Evolutionary conservation across 2,888 invertebrate genomes (phyloP), one percentile per base, ranked within the genome.

Genomic region (Globia sparganii): DNA sequence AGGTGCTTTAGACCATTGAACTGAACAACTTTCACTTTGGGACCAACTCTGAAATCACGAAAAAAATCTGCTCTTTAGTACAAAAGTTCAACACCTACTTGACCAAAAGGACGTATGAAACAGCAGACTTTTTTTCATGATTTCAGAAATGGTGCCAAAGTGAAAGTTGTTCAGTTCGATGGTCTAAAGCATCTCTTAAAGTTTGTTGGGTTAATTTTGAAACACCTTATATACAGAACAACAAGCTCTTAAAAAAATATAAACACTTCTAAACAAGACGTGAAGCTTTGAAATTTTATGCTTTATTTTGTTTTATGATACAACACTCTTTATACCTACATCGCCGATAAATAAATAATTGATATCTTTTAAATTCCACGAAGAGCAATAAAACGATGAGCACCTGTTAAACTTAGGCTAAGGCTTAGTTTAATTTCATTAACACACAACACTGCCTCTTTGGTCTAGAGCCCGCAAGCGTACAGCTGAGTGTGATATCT

Each of bases 211-310:
- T n/a, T n/a, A n/a, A n/a, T n/a, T n/a, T n/a, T n/a, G n/a, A n/a
- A n/a, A n/a, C n/a, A n/a, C n/a, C n/a, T n/a, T n/a, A n/a, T n/a
- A 49, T 59, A 74, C 40, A 59, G 34, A 81, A 65, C 43, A 74
- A 78, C 73, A 78, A 64, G n/a, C 31, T 53, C 74, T 73, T 73
- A 25, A 61, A 15, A 9, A 6, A 6, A 1, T 6, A 34, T 28
- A 1, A 68, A 61, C n/a, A 43, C 49, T 13, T 76, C 9, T 15
- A 13, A 61, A 25, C 4, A n/a, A 59, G 9, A 31, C 1, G 15
- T 77, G 15, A 28, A 53, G 56, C n/a, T 58, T 74, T 46, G 9
- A 43, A 70, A 43, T 21, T n/a, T 59, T n/a, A n/a, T n/a, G 21
- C 9, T 21, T 13, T 34, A 21, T 13, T 31, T 71, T 34, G 9